Base-by-base conservation (phyloP, 2,113 vertebrate species). In the Monopterus albus region DNA sequence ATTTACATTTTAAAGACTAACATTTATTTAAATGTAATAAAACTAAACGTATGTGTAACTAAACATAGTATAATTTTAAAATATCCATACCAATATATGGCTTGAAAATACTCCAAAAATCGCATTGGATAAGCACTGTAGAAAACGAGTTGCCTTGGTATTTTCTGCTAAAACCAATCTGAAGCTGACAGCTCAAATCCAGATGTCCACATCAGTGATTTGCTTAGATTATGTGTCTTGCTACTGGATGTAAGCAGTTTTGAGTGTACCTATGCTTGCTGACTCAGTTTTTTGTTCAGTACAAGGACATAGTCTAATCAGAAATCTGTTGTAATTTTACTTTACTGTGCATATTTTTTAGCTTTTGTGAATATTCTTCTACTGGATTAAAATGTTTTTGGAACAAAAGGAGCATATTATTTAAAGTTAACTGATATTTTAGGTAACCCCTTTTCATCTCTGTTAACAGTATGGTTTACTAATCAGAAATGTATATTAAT, bases 201-300 rank as follows among this genome's bases (percentile, higher is more conserved):
- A 79, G 50, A 35, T 63, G 62, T 72, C 29, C 2, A 3, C 18
- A 49, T 74, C 55, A 46, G n/a, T 28, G 39, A 53, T 75, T 42
- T 57, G 42, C 46, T 61, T 17, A 53, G 56, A 77, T 56, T 6
- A 50, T 79, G 52, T 42, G 17, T 31, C 29, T 62, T 55, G 77
- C 77, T 65, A 68, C 55, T 78, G 61, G 50, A 3, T 50, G 17
- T 26, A 31, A 71, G 58, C 29, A 38, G 46, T 53, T 71, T 13
- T 21, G 43, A 65, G 7, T 45, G n/a, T 18, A 26, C 39, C n/a
- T 29, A 39, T 4, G 25, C 26, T 46, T 47, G n/a, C 45, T 59
- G 50, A 79, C 66, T 78, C 47, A 45, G 20, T 66, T 61, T 33
- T 49, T 83, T 35, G n/a, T 15, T 56, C 72, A 78, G 65, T 77